These are phyloP conservation scores for Drosophila vallismaia DNA, from an alignment of 2,888 invertebrate species.

Conservation along the genomic window DNA sequence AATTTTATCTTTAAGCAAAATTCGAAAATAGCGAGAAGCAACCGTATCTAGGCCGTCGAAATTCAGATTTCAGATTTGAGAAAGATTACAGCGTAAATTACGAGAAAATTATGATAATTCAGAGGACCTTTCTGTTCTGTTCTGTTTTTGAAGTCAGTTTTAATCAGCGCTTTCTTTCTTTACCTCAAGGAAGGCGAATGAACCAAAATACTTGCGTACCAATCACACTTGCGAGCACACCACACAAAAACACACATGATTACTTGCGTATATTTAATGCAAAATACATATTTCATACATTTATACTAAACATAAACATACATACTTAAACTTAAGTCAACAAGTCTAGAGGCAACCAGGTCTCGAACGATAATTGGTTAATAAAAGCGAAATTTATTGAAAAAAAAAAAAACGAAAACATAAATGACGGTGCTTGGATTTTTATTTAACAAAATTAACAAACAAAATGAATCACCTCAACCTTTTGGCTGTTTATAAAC, in stretches of 20 bases:
- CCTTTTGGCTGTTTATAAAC: slow-evolving; percentile 39
- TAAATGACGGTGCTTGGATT: slow-evolving; percentile 58
- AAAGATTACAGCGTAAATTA: slow-evolving; percentile 13
- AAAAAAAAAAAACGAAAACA: slow-evolving; percentile 48
- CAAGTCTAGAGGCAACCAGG: slow-evolving; percentile 33
- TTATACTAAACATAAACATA: slow-evolving; percentile 75
- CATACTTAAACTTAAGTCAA: slow-evolving; percentile 69
- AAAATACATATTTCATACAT: slow-evolving; percentile 73
- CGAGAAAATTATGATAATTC: slow-evolving; percentile 25
- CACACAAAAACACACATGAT: slow-evolving; percentile 32
- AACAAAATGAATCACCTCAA: slow-evolving; percentile 5
- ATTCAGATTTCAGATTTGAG: too few relatives aligned
- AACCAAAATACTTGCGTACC: slow-evolving; percentile 55
- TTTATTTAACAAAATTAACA: slow-evolving; percentile 69
- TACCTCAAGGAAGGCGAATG: slow-evolving; percentile 45
- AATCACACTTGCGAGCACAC: slow-evolving; percentile 38
- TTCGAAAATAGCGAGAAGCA: slow-evolving; percentile 57
- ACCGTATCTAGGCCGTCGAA: slow-evolving; percentile 49
- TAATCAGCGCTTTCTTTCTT: slow-evolving; percentile 47
- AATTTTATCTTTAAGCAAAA: slow-evolving; percentile 76
- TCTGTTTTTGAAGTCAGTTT: slow-evolving; percentile 58
- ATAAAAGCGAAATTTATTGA: slow-evolving; percentile 70
- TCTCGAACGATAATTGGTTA: slow-evolving; percentile 72
- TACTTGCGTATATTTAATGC: slow-evolving; percentile 59
- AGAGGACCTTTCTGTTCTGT: slow-evolving; percentile 47